phyloP scores from a whole-genome alignment of 2,797 vertebrate genomes.

The Liparis tanakae region DNA sequence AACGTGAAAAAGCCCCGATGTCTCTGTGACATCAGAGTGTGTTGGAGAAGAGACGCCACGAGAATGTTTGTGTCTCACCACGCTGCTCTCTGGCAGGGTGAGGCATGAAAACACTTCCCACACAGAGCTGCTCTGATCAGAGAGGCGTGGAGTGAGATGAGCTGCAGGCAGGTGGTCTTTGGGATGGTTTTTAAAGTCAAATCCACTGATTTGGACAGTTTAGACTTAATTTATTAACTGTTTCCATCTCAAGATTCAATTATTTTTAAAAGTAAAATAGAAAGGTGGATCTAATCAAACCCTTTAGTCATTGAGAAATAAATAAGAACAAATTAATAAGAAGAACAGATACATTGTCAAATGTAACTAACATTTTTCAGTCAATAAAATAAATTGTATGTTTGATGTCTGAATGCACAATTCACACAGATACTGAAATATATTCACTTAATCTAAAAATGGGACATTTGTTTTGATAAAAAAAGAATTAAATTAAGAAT shows the following conservation, averaged over 20 bases:
- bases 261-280: background rate
- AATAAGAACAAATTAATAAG: background rate
- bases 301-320: background rate
- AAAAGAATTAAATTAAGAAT: background rate
- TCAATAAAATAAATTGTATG: background rate
- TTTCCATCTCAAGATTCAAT: background rate
- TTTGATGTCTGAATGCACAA: background rate
- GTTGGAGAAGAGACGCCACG: constrained; percentile 63
- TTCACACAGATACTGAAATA: background rate
- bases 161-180: constrained; percentile 11
- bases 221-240: background rate
- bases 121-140: constrained; percentile 47
- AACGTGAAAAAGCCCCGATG: constrained; percentile 53
- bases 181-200: background rate
- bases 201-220: background rate
- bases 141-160: background rate
- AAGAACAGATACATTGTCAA: background rate
- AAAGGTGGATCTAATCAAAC: background rate
- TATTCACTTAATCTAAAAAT: background rate
- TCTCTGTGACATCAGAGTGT: constrained; percentile 35
- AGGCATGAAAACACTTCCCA: constrained; percentile 40
- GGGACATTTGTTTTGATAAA: background rate
- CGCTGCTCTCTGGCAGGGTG: constrained; percentile 43
- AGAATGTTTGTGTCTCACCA: constrained; percentile 59
- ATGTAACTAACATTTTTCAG: background rate